Evolutionary conservation across 2,113 vertebrate species (phyloP).

Genomic region (Hyperoodon ampullatus): DNA sequence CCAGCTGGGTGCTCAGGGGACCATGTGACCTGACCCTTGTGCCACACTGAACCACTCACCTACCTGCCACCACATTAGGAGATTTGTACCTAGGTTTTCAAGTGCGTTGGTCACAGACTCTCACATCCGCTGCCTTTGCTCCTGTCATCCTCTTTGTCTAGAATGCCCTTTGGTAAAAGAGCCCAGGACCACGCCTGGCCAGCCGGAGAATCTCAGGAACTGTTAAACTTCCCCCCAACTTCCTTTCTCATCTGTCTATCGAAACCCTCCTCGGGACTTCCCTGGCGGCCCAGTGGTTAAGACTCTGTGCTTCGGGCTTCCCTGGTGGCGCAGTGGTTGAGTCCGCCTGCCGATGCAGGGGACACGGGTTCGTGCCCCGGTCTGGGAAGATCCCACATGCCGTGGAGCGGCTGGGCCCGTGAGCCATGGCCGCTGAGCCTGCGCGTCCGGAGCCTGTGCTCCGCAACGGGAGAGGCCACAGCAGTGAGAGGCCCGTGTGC

Average conservation of each 20-base stretch:
- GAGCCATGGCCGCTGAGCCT: too few species aligned
- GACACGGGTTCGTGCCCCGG: too few species aligned
- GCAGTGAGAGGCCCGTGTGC: too few species aligned
- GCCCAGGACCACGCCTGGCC: neutral
- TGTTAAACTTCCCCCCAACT: neutral
- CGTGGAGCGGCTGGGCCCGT: too few species aligned
- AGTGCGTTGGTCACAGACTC: neutral
- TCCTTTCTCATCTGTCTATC: neutral
- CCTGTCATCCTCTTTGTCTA: neutral
- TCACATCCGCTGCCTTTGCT: neutral
- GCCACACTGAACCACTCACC: neutral
- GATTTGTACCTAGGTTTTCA: neutral
- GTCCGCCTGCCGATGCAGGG: too few species aligned
- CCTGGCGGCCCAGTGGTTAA: neutral
- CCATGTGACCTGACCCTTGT: neutral
- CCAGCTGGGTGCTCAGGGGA: neutral
- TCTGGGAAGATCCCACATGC: too few species aligned
- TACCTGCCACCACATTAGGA: neutral
- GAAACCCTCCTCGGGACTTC: neutral
- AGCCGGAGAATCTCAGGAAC: neutral
- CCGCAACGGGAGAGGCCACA: too few species aligned
- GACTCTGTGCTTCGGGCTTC: too few species aligned
- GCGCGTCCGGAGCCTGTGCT: too few species aligned
- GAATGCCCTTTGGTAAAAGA: neutral
- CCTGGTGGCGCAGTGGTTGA: too few species aligned